A percentile compares a stretch with the other conserved stretches of the same genome.
phyloP scores from a whole-genome alignment of 2,888 invertebrate species.

The Macrophya annulata region DNA sequence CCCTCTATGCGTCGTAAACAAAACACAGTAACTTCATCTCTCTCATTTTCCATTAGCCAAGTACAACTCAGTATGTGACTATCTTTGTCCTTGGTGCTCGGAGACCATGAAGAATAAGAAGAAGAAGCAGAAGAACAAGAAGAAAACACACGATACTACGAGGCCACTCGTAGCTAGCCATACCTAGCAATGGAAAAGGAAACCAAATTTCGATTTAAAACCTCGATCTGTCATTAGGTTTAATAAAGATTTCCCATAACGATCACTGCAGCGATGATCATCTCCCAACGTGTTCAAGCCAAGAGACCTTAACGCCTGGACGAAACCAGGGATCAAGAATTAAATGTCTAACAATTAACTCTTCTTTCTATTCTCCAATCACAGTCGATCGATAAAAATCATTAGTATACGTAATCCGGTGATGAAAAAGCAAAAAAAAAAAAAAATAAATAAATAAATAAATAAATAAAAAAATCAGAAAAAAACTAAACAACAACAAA shows the following conservation, averaged over 20 bases:
- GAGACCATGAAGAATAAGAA: not conserved
- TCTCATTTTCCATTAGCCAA: conserved; percentile 62
- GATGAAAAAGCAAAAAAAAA: no score
- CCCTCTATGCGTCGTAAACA: conserved; percentile 70
- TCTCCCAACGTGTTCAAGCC: not conserved
- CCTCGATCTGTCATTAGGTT: not conserved
- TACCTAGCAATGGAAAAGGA: not conserved
- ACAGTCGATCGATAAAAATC: not conserved
- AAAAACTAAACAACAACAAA: no score
- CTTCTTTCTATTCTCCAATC: not conserved
- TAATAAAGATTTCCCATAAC: not conserved
- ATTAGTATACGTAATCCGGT: not conserved
- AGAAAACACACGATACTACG: not conserved
- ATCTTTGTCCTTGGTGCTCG: conserved; percentile 31
- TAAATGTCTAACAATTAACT: not conserved
- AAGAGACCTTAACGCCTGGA: conserved; percentile 36
- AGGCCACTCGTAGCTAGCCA: not conserved
- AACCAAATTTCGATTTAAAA: not conserved
- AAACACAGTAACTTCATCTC: conserved; percentile 62
- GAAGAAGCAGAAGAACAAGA: not conserved
- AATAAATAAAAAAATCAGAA: no score
- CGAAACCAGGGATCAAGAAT: not conserved
- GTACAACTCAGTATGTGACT: not conserved
- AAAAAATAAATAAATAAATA: no score
- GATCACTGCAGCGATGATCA: no score